Base-by-base conservation (phyloP, 2,797 vertebrate species). In the Pipistrellus kuhlii region DNA sequence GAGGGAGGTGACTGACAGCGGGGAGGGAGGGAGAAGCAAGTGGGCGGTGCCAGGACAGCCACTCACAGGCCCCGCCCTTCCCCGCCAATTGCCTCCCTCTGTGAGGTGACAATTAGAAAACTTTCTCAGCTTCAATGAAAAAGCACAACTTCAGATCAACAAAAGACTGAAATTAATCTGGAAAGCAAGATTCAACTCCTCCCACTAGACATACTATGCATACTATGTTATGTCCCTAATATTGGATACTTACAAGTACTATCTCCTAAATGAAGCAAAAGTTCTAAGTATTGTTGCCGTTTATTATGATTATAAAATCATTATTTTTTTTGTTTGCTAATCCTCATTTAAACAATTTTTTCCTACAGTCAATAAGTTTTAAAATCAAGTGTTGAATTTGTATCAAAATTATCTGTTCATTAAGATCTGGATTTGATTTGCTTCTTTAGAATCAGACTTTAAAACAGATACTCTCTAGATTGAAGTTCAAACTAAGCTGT, bases 141-240 rank as follows among this genome's bases (percentile, higher is more conserved):
- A 82, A 59, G 46, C 64, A 55, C 41, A 90, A 53, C 23, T 76
- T 87, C 5, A 51, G 12, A 27, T 89, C 38, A 77, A 51, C 55
- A 46, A 91, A 95, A 94, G 35, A 69, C 44, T 95, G 57, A 88
- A 92, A 75, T 75, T 90, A 48, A 83, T 69, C n/a, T 91, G 15
- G 32, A 96, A 93, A 93, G 64, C 51, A 88, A 85, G 53, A 83
- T 85, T 93, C 77, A 95, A 1, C 27, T 73, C 75, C 84, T 87
- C 17, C 38, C 38, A 41, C n/a, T 71, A 87, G 32, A 77, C 55
- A 32, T 20, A 85, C 27, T 86, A 53, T 55, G 23, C 55, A 32
- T 20, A 85, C 27, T 86, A 53, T 55, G 23, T 59, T 91, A 30
- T 2, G 17, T 38, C 35, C 92, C 51, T 86, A 93, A 1, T 90